Evolutionary conservation across 2,113 vertebrate genomes (phyloP).

Genomic region (Microtus montanus): DNA sequence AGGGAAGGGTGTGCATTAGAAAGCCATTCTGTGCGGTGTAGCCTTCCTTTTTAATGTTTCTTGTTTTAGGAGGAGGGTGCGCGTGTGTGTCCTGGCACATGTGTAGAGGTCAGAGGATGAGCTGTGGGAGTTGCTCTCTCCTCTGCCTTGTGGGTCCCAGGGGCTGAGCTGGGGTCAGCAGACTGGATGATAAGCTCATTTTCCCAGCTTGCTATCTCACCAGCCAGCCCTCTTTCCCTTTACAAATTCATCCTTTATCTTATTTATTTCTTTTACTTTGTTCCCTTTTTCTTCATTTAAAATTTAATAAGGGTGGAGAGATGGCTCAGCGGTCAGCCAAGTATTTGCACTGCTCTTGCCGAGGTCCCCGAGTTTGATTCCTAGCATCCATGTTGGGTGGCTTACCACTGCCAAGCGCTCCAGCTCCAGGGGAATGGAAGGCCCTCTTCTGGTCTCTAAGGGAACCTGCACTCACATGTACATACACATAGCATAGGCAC

Average conservation of each 20-base stretch:
- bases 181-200: background rate
- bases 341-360: background rate
- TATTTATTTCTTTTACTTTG: background rate
- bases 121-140: background rate
- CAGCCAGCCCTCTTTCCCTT: background rate
- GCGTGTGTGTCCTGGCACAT: background rate
- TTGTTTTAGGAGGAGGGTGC: background rate
- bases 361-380: background rate
- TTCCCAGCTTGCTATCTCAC: background rate
- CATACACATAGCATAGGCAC: background rate
- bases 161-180: no score
- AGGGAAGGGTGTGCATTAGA: background rate
- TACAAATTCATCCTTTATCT: background rate
- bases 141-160: background rate
- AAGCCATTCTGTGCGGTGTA: background rate
- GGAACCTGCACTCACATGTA: background rate
- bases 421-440: background rate
- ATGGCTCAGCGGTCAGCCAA: background rate
- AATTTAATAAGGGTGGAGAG: background rate
- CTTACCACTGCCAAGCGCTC: background rate
- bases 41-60: background rate
- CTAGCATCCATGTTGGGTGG: background rate
- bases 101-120: background rate
- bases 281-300: background rate
- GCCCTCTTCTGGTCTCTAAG: background rate